These are phyloP conservation scores for Toxonevra muliebris DNA, from an alignment of 2,888 invertebrate genomes.

Conservation along the genomic window DNA sequence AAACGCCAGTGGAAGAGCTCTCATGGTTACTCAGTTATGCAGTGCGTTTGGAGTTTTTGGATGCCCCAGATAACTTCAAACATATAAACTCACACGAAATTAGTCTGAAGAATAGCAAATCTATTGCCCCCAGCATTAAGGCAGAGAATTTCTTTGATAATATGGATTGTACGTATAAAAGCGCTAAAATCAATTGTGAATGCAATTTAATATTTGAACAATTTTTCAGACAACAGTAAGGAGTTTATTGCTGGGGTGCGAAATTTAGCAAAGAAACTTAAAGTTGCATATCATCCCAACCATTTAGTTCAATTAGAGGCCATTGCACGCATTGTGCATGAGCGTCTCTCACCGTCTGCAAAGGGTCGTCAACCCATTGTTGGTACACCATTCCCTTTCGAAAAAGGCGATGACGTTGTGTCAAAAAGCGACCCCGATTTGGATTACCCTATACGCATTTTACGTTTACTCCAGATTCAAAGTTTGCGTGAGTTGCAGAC, in stretches of 20 bases:
- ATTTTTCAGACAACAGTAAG: slow-evolving; percentile 75
- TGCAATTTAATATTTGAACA: not conserved
- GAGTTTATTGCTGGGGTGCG: slow-evolving; percentile 87
- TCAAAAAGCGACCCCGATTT: slow-evolving; percentile 72
- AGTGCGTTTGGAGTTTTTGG: slow-evolving; percentile 82
- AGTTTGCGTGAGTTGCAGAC: slow-evolving; percentile 77
- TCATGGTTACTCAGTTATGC: slow-evolving; percentile 90
- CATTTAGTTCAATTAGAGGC: slow-evolving; percentile 80
- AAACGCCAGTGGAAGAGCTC: slow-evolving; percentile 73
- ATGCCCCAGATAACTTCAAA: slow-evolving; percentile 77
- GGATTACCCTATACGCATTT: slow-evolving; percentile 78
- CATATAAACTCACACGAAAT: slow-evolving; percentile 71
- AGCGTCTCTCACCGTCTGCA: slow-evolving; percentile 70
- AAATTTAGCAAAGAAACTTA: slow-evolving; percentile 79
- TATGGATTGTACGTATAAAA: slow-evolving; percentile 77
- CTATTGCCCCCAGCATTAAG: slow-evolving; percentile 75
- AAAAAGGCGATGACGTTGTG: slow-evolving; percentile 70
- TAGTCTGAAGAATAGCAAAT: slow-evolving; percentile 68
- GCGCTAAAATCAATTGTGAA: slow-evolving; percentile 42
- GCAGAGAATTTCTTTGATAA: slow-evolving; percentile 86
- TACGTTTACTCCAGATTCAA: slow-evolving; percentile 76
- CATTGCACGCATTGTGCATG: slow-evolving; percentile 71
- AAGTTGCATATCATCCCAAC: slow-evolving; percentile 82
- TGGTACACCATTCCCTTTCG: slow-evolving; percentile 76
- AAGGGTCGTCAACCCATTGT: slow-evolving; percentile 50